Base-by-base conservation (phyloP, 2,888 invertebrate species). In the Ophion costatus region DNA sequence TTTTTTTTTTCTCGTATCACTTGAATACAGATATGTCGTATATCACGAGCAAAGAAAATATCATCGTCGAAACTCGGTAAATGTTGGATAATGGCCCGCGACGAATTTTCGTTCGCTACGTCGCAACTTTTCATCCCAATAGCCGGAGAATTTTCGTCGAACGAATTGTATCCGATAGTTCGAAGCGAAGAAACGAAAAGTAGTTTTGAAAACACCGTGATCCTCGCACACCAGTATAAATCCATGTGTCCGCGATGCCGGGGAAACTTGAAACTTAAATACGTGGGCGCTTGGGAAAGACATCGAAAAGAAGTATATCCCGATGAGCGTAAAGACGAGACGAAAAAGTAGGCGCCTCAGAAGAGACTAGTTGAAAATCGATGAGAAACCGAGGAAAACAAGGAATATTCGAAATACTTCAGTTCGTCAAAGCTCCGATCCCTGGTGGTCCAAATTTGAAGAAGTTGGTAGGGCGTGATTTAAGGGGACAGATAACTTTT, bases 141-240 rank as follows among this genome's bases (percentile, higher is more conserved):
- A 29, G 4, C 29, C 29, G 29, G 29, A 64, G 24, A 51, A 75
- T 64, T 75, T 63, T 17, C 3, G n/a, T 51, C 17, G n/a, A 14
- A 63, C 51, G n/a, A 33, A 29, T 51, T 64, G n/a, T n/a, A 75
- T 75, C 61, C 51, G 64, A 75, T 64, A 64, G 64, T 75, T 63
- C 29, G 29, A 9, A 64, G 0, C 9, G 45, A 51, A 51, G 20
- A 11, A 11, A n/a, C 45, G 71, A 29, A 24, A 17, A n/a, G 6
- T 45, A 17, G 17, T 42, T 24, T 56, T 64, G 75, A 75, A 64
- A 51, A 75, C 64, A 64, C 22, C 63, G 24, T 3, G 5, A 42
- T 64, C n/a, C 29, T n/a, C 64, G 22, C 1, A 20, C 29, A n/a
- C 17, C 24, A 64, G 45, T 20, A 17, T 57, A 22, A 5, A 4